These are phyloP conservation scores for Pteromalus puparum DNA, from an alignment of 1,140 invertebrate species.

Conservation along the genomic window DNA sequence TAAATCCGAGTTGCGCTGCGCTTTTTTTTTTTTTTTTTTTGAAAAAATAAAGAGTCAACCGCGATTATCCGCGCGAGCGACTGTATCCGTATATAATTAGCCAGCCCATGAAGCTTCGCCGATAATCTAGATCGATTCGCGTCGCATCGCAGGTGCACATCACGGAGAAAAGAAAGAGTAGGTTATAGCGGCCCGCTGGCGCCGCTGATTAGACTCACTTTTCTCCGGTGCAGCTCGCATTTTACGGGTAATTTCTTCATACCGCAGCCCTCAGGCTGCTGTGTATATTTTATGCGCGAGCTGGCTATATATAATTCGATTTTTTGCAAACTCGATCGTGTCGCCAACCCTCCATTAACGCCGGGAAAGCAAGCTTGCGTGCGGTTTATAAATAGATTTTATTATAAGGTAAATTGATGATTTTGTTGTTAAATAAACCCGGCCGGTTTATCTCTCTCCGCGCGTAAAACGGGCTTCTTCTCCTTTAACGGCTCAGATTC, in stretches of 20 bases:
- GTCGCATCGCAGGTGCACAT: background rate
- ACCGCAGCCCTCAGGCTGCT: background rate
- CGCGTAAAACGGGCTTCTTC: constrained; percentile 1
- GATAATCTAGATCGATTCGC: constrained; percentile 31
- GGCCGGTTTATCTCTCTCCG: background rate
- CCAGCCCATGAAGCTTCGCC: background rate
- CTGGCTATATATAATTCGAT: constrained; percentile 17
- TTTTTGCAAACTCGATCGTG: background rate
- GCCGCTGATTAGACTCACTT: constrained; percentile 38
- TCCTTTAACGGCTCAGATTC: background rate
- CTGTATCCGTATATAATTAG: constrained; percentile 22
- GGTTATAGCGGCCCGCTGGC: too few relatives aligned
- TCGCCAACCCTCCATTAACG: background rate
- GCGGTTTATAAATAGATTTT: constrained; percentile 28
- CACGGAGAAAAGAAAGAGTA: background rate
- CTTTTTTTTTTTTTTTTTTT: too few relatives aligned
- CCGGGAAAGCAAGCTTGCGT: background rate
- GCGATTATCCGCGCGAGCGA: background rate
- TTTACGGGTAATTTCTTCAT: constrained; percentile 27
- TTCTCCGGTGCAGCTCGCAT: background rate
- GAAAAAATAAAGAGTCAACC: background rate
- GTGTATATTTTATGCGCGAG: constrained; percentile 16
- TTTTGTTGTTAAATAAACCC: constrained; percentile 30
- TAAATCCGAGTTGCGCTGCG: background rate
- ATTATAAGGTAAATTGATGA: background rate